Base-by-base conservation (phyloP, 2,797 vertebrate genomes). In the Melanotaenia parkinsoni region DNA sequence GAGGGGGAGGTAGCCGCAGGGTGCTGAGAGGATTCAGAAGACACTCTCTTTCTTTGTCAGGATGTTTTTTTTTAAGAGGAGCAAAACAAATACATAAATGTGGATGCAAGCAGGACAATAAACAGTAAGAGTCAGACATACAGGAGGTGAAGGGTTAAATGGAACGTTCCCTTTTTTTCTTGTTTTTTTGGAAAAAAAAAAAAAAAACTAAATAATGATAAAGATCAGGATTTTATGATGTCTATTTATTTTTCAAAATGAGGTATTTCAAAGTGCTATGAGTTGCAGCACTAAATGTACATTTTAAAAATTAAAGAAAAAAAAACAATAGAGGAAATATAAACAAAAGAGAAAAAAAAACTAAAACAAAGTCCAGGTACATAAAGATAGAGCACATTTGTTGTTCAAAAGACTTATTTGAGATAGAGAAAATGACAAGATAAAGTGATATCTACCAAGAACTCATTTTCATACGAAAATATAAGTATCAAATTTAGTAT, bases 381-480 rank as follows among this genome's bases (percentile, higher is more conserved):
- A 96, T 94, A 93, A 93, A 94, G 95, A 96, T 97, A 96, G 95
- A 95, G 95, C 88, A 80, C 80, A 95, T 97, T 97, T 96, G 96
- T 96, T 98, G 97, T 99, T 99, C 96, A 99, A 98, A 99, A 97
- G 85, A 88, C 88, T 91, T 85, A 89, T 89, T 64, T 77, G 89
- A 89, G 76, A 85, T 84, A 87, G 73, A 93, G 84, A 89, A 88
- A 95, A 96, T 94, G 94, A 97, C 94, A 86, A 96, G 96, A 99
- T 98, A 98, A 97, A 98, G 97, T 98, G 97, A 98, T 98, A 98
- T 99, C 98, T 99, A 99, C 97, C 93, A 94, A 95, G 95, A 97
- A 99, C 97, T 96, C 97, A 99, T 99, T 99, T 99, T 99, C 97
- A 98, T 99, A 99, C 97, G 98, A 99, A 99, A 99, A 99, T 99